Evolutionary conservation across 2,113 vertebrate genomes (phyloP).

Genomic region (Speoplatyrhinus poulsoni): DNA sequence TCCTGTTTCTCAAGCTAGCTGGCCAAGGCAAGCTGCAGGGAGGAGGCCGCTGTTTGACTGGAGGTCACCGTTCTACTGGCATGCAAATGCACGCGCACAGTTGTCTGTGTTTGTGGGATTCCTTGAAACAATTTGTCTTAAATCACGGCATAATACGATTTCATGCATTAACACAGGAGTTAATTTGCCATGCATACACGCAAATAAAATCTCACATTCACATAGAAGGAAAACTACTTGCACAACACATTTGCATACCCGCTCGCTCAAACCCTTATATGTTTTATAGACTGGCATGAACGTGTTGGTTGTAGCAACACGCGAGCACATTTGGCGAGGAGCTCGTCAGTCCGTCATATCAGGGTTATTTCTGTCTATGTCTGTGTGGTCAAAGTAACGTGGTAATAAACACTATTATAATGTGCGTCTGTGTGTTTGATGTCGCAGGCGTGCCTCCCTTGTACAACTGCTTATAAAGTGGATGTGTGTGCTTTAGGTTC

Average conservation of each 20-base stretch:
- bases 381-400: neutral
- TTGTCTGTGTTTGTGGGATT: no score
- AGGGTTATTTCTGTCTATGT: conserved; percentile 9
- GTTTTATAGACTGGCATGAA: conserved; percentile 55
- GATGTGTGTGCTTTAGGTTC: neutral
- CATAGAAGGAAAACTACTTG: neutral
- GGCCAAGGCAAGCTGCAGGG: no score
- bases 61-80: neutral
- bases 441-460: neutral
- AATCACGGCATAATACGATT: no score
- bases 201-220: neutral
- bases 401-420: neutral
- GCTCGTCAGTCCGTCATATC: neutral
- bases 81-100: neutral
- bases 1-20: no score
- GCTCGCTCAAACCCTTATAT: conserved; percentile 21
- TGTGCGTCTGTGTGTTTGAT: conserved; percentile 1
- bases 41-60: no score
- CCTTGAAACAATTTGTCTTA: neutral
- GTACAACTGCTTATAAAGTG: no score
- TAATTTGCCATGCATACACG: neutral
- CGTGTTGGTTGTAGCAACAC: conserved; percentile 17
- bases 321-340: conserved; percentile 2
- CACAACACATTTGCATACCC: neutral
- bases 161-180: no score